A percentile compares a stretch with the other conserved stretches of the same genome.
phyloP scores from a whole-genome alignment of 2,888 invertebrate species.

The Uloborus plumipes region DNA sequence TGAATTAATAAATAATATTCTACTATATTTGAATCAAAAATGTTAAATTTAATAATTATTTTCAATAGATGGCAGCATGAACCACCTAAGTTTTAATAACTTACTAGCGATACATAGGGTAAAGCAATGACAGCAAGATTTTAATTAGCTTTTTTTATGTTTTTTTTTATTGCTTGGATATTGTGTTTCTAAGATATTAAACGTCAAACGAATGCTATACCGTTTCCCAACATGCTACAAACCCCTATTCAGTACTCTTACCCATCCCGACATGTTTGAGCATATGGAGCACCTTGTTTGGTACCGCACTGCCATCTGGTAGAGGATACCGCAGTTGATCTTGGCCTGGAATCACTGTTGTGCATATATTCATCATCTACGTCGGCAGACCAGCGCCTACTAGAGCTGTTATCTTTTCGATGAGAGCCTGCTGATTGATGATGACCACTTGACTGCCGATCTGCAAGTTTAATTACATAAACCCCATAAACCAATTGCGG shows the following conservation, averaged over 20 bases:
- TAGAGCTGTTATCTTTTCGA: slow-evolving; percentile 45
- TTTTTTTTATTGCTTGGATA: neutral
- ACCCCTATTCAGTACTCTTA: slow-evolving; percentile 51
- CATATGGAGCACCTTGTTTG: slow-evolving; percentile 65
- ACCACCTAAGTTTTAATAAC: too few relatives aligned
- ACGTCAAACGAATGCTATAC: neutral
- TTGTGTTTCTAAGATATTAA: too few relatives aligned
- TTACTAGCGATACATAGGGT: too few relatives aligned
- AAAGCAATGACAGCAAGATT: too few relatives aligned
- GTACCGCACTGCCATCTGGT: slow-evolving; percentile 63
- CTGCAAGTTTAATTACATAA: neutral
- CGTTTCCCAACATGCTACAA: slow-evolving; percentile 25
- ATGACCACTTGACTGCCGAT: slow-evolving; percentile 46
- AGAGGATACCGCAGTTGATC: slow-evolving; percentile 53
- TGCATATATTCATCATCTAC: slow-evolving; percentile 50
- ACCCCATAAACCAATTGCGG: too few relatives aligned
- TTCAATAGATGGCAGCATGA: slow-evolving; percentile 1
- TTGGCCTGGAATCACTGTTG: slow-evolving; percentile 42
- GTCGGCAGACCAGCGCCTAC: slow-evolving; percentile 58
- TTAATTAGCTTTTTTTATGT: neutral
- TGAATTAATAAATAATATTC: too few relatives aligned
- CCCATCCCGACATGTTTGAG: slow-evolving; percentile 65
- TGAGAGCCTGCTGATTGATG: slow-evolving; percentile 50
- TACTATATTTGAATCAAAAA: too few relatives aligned
- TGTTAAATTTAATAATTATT: too few relatives aligned